phyloP scores from a whole-genome alignment of 2,888 invertebrate species.

The Branchipolynoe longqiensis region DNA sequence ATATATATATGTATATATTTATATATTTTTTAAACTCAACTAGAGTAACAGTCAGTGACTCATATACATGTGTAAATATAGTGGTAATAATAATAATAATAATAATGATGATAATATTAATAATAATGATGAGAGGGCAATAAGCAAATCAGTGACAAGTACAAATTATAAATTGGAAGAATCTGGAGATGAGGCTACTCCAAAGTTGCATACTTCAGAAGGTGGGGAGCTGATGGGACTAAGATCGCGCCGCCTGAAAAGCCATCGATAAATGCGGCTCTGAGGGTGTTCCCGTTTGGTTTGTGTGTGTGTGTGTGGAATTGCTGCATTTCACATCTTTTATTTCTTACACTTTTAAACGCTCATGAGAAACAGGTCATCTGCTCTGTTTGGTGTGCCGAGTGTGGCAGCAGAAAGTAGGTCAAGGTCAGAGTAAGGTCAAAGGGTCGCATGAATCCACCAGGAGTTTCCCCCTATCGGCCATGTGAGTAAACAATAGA shows the following conservation, averaged over 20 bases:
- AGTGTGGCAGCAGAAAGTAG: constrained; percentile 55
- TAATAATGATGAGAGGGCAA: constrained; percentile 22
- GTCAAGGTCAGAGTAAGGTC: constrained; percentile 57
- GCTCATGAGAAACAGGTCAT: constrained; percentile 52
- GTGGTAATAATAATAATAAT: too few relatives aligned
- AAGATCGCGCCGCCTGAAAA: constrained; percentile 13
- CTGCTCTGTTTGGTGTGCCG: constrained; percentile 45
- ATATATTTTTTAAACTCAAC: too few relatives aligned
- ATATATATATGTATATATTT: too few relatives aligned
- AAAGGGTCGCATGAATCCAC: constrained; percentile 49
- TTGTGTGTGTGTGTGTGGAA: background rate
- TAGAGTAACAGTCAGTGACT: too few relatives aligned
- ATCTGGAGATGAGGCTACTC: background rate
- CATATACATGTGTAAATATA: too few relatives aligned
- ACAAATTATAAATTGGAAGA: constrained; percentile 14
- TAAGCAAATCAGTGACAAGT: constrained; percentile 29
- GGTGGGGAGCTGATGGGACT: constrained; percentile 46
- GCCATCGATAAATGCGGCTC: background rate
- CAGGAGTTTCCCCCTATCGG: constrained; percentile 44
- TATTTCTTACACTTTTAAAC: constrained; percentile 10
- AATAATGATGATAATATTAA: too few relatives aligned
- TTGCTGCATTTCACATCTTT: constrained; percentile 26
- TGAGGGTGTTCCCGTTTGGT: too few relatives aligned
- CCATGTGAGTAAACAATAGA: constrained; percentile 57
- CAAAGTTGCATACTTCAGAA: constrained; percentile 27